Evolutionary conservation across 2,888 invertebrate genomes (phyloP), one percentile per base, ranked within the genome.

Genomic region (Parnassius glacialis): DNA sequence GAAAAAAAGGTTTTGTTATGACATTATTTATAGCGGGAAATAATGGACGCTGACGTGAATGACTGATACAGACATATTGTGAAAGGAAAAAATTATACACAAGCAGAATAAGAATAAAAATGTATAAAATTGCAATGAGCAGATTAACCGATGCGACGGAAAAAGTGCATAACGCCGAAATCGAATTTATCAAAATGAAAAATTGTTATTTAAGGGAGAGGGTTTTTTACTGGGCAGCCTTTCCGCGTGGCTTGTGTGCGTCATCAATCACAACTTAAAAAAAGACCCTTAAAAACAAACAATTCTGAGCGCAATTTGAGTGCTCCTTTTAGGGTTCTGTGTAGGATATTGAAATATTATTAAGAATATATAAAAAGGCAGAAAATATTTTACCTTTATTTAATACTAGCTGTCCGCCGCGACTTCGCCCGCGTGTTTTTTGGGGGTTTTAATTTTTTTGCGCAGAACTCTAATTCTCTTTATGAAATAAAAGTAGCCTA

Each of bases 101-200:
- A 64, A 60, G 55, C 52, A n/a, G 16, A 41, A 41, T 56, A 57
- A 63, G 44, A 65, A 62, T 62, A 63, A 61, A 58, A 58, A 51
- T 52, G 57, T 62, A 64, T 57, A 47, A 51, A 56, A 54, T 59
- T 45, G 57, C 62, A 62, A 61, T 52, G 59, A 62, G 58, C 59
- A 64, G 59, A 61, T 62, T 55, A 52, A 52, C 51, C 59, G 51
- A 64, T 53, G 58, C 57, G 57, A 51, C 52, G 65, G 64, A 69
- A 72, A 73, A 68, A 67, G 65, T 64, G 70, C 72, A 72, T 73
- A 70, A 72, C 69, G 62, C 65, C 66, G 66, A 66, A 71, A 72
- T 71, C 70, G 74, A 78, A 80, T 82, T 77, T 76, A 80, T 81
- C 81, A 81, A 78, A 75, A 74, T 85, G 84, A 86, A 84, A 85